These are phyloP conservation scores for Meteorus sp. DNA, from an alignment of 1,140 invertebrate species.

Conservation along the genomic window DNA sequence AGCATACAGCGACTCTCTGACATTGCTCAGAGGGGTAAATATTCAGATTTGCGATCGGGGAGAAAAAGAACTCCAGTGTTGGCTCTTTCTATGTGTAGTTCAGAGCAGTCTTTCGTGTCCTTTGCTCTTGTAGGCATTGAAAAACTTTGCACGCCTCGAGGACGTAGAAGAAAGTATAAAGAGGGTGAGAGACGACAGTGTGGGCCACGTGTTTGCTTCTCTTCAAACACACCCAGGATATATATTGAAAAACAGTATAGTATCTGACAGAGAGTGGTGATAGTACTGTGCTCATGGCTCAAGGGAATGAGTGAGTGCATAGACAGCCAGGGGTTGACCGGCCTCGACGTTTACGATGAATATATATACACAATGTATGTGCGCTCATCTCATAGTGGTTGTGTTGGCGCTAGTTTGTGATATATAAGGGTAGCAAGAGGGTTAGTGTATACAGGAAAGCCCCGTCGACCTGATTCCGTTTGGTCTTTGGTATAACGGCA, in stretches of 20 bases:
- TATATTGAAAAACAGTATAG: neutral
- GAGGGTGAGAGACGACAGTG: neutral
- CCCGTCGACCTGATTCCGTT: constrained; percentile 23
- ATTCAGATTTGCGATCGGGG: constrained; percentile 26
- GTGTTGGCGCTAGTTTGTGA: no score
- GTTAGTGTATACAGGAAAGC: neutral
- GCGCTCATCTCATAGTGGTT: no score
- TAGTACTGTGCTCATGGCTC: neutral
- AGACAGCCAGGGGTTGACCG: constrained; percentile 15
- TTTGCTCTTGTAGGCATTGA: constrained; percentile 18
- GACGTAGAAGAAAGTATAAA: neutral
- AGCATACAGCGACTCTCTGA: neutral
- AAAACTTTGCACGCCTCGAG: constrained; percentile 24
- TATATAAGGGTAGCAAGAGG: no score
- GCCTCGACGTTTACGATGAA: constrained; percentile 20
- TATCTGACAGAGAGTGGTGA: neutral
- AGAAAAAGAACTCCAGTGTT: neutral
- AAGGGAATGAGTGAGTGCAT: constrained; percentile 10
- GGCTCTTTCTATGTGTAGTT: no score
- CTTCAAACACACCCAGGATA: constrained; percentile 14
- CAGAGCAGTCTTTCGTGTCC: no score
- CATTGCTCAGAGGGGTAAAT: constrained; percentile 22
- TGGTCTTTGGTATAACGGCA: constrained; percentile 20
- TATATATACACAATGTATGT: no score
- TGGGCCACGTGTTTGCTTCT: constrained; percentile 13